Base-by-base conservation (phyloP, 2,113 vertebrate genomes). In the Acanthochromis polyacanthus region DNA sequence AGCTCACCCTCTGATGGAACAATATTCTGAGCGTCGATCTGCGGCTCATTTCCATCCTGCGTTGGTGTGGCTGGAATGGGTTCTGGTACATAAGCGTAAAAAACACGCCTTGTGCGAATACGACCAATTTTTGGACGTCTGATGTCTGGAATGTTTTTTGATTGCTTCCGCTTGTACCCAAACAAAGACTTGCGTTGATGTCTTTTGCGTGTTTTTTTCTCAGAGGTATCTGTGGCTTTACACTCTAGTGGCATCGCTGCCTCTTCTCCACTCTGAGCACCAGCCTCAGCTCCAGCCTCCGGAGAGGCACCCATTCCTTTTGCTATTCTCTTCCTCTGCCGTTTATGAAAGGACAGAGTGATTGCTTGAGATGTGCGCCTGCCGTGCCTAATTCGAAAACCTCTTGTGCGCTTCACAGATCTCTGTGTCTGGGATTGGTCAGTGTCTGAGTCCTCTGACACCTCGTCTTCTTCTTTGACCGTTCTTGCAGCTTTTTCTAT, bases 1-100 rank as follows among this genome's bases (percentile, higher is more conserved):
- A 71, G 80, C 51, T 82, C 78, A 2, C 38, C 46, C 20, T 60
- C 71, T 1, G 56, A 51, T 14, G 56, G 57, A 19, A 45, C 8
- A 22, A 73, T 38, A 25, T 16, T 83, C 14, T 58, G 68, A 52
- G 43, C 62, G 32, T 53, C 79, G 25, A 40, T 67, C 38, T 71
- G 73, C 51, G 50, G 64, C 19, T 66, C 46, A 0, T 55, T 59
- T 14, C 23, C 62, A 0, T 70, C 87, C 14, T 61, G 53, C 1
- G 30, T 28, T 0, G 4, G 3, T 57, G 71, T 11, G 3, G 43
- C 16, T 12, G 83, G 71, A 71, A 56, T 8, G 0, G 84, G 50
- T 2, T 89, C 78, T 3, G 84, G 4, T 10, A 88, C 83, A 17
- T 92, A 93, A 1, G 89, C 53, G 55, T 90, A 93, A 87, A 36